A percentile compares a stretch with the other conserved stretches of the same genome.
phyloP scores from a whole-genome alignment of 2,888 invertebrate genomes.

The Meta bourneti region DNA sequence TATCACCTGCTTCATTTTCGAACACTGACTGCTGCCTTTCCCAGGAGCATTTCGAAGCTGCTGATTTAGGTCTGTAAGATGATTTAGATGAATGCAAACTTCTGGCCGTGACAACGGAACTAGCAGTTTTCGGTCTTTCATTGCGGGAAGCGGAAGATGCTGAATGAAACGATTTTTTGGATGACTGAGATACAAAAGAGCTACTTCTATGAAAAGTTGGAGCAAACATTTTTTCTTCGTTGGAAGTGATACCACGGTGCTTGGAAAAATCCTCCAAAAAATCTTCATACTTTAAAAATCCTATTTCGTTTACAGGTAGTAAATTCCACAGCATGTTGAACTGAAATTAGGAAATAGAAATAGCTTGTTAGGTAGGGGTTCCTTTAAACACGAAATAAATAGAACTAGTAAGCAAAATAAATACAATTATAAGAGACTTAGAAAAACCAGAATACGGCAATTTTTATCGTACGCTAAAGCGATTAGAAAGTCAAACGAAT shows the following conservation, averaged over 20 bases:
- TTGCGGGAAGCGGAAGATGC: not conserved
- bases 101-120: constrained; percentile 18
- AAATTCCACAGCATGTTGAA: constrained; percentile 55
- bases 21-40: not conserved
- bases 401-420: not conserved
- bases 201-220: constrained; percentile 9
- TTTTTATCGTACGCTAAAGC: not conserved
- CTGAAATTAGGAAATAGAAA: constrained; percentile 29
- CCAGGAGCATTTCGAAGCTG: constrained; percentile 24
- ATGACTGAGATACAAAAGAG: constrained; percentile 21
- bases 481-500: too few relatives aligned
- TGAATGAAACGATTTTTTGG: constrained; percentile 31
- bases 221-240: not conserved
- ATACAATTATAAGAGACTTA: not conserved
- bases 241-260: not conserved
- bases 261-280: constrained; percentile 40
- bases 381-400: not conserved
- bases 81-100: constrained; percentile 10
- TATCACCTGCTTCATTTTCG: constrained; percentile 2
- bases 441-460: not conserved
- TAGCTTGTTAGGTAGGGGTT: not conserved
- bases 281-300: constrained; percentile 55
- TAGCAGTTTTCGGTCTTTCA: constrained; percentile 55
- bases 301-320: constrained; percentile 66
- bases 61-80: constrained; percentile 50